Conservation (phyloP, 2,113 vertebrate genomes). For the Nyctibius bracteatus region DNA sequence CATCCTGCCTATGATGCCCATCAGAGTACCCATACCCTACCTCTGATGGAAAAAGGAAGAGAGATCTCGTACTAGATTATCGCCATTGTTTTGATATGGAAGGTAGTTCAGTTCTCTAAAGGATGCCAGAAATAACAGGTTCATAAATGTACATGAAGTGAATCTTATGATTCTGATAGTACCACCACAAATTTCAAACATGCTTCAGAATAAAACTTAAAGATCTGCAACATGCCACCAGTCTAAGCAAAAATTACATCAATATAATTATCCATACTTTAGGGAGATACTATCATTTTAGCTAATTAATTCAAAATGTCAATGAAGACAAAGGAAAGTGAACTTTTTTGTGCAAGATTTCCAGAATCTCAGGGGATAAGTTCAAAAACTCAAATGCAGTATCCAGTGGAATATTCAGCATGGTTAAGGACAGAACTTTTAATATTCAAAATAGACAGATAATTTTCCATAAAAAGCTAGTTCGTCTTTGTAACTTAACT, state of each 20-base stretch:
- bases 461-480: not conserved
- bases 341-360: constrained; percentile 29
- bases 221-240: not conserved
- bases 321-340: constrained; percentile 43
- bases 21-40: not conserved
- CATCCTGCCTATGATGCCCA: not conserved
- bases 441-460: not conserved
- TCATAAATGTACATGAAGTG: not conserved
- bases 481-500: not conserved
- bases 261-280: constrained; percentile 21
- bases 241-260: not conserved
- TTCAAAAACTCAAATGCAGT: constrained; percentile 20
- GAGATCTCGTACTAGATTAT: not conserved
- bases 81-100: not conserved
- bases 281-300: constrained; percentile 47
- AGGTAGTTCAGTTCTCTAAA: not conserved
- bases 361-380: not conserved
- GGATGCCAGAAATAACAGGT: not conserved
- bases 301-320: constrained; percentile 66
- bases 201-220: not conserved
- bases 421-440: not conserved
- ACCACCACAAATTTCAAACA: not conserved
- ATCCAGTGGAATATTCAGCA: not conserved
- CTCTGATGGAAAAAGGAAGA: not conserved
- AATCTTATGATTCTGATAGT: not conserved